Evolutionary conservation across 2,797 vertebrate genomes (phyloP).

Genomic region (Anguilla megastoma): DNA sequence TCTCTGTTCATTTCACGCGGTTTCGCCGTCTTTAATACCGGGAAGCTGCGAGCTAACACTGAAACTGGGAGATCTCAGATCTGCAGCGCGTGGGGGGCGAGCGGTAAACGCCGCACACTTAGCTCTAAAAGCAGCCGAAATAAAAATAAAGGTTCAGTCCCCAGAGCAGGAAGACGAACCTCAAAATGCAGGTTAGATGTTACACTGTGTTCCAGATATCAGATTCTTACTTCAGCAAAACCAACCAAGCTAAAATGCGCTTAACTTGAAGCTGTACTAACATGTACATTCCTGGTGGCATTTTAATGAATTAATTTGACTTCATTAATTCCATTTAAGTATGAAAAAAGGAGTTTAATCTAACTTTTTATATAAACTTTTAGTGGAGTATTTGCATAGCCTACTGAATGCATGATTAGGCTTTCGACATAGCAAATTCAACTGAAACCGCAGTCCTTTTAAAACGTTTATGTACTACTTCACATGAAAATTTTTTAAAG

Average conservation of each 20-base stretch:
- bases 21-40: not conserved
- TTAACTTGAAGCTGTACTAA: not conserved
- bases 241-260: not conserved
- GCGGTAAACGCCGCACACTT: not conserved
- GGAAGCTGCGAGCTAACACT: not conserved
- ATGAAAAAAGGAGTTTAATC: too few relatives aligned
- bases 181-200: not conserved
- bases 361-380: too few relatives aligned
- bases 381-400: too few relatives aligned
- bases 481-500: not conserved
- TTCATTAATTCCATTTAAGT: too few relatives aligned
- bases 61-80: not conserved
- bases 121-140: not conserved
- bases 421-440: too few relatives aligned
- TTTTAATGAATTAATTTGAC: not conserved
- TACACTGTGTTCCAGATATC: not conserved
- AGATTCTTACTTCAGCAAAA: not conserved
- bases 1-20: slow-evolving; percentile 10
- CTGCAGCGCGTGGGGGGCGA: not conserved
- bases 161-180: not conserved
- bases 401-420: too few relatives aligned
- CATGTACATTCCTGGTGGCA: not conserved
- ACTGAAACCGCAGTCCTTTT: too few relatives aligned
- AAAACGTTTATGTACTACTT: too few relatives aligned
- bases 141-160: not conserved